Evolutionary conservation across 2,888 invertebrate genomes (phyloP).

Genomic region (Apamea sordens): DNA sequence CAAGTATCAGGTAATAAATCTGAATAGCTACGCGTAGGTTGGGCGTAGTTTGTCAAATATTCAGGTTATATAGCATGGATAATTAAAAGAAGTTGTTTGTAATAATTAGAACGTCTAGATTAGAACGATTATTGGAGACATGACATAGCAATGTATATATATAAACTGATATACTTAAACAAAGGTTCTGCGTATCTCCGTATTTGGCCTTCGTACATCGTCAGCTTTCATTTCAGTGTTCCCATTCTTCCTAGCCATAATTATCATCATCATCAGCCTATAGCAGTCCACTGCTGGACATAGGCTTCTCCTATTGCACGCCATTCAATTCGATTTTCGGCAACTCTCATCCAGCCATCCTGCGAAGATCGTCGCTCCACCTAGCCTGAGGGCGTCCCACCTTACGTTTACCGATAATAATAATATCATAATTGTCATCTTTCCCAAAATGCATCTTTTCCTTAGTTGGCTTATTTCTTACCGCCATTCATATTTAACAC

Average conservation of each 20-base stretch:
- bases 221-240: not conserved
- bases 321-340: too few relatives aligned
- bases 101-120: slow-evolving; percentile 19
- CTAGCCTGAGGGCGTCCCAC: too few relatives aligned
- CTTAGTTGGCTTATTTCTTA: not conserved
- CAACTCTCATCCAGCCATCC: too few relatives aligned
- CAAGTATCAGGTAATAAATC: slow-evolving; percentile 72
- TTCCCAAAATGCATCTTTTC: not conserved
- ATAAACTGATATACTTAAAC: not conserved
- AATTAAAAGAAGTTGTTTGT: slow-evolving; percentile 47
- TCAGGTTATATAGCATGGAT: slow-evolving; percentile 60
- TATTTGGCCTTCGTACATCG: not conserved
- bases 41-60: slow-evolving; percentile 68
- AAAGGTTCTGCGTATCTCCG: not conserved
- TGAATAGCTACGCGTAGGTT: slow-evolving; percentile 63
- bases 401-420: too few relatives aligned
- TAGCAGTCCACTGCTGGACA: too few relatives aligned
- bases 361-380: too few relatives aligned
- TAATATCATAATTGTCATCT: not conserved
- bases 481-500: not conserved
- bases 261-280: not conserved
- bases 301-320: too few relatives aligned
- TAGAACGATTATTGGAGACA: not conserved
- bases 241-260: not conserved
- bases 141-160: not conserved